A percentile compares a stretch with the other conserved stretches of the same genome.
Conservation (phyloP, 2,113 vertebrate genomes). For the Meriones unguiculatus region DNA sequence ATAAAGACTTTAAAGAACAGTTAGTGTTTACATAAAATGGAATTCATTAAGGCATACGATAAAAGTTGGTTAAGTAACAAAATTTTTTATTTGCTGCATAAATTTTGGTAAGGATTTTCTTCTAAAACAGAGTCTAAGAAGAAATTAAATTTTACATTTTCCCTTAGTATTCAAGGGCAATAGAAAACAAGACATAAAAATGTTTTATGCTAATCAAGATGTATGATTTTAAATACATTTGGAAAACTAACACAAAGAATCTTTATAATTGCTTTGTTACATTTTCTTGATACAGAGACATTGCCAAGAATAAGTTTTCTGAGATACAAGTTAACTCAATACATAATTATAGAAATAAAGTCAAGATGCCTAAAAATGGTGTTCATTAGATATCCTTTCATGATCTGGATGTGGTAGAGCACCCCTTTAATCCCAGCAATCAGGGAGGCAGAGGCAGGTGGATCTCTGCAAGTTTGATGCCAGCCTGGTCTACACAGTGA, state of each 20-base stretch:
- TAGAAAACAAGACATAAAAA: conserved; percentile 16
- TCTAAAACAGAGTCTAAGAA: not conserved
- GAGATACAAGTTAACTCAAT: not conserved
- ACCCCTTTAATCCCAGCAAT: not conserved
- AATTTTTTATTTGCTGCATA: conserved; percentile 10
- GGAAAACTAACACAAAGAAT: not conserved
- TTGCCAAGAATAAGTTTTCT: not conserved
- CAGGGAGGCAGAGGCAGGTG: not conserved
- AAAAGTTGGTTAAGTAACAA: conserved; percentile 6
- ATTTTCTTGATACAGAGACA: not conserved
- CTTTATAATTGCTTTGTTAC: not conserved
- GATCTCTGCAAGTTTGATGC: not conserved
- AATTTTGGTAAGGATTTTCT: conserved; percentile 24
- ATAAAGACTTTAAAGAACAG: not conserved
- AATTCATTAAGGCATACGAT: not conserved
- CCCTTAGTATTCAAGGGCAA: not conserved
- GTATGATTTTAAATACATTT: conserved; percentile 5
- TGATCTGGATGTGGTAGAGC: not conserved
- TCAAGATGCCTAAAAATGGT: not conserved
- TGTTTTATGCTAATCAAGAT: not conserved
- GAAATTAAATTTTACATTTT: conserved; percentile 25
- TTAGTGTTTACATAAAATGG: not conserved
- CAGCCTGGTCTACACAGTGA: not conserved
- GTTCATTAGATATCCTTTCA: not conserved
- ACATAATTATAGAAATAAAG: not conserved